Conservation (phyloP, 2,888 invertebrate species). For the Ophion slaviceki region DNA sequence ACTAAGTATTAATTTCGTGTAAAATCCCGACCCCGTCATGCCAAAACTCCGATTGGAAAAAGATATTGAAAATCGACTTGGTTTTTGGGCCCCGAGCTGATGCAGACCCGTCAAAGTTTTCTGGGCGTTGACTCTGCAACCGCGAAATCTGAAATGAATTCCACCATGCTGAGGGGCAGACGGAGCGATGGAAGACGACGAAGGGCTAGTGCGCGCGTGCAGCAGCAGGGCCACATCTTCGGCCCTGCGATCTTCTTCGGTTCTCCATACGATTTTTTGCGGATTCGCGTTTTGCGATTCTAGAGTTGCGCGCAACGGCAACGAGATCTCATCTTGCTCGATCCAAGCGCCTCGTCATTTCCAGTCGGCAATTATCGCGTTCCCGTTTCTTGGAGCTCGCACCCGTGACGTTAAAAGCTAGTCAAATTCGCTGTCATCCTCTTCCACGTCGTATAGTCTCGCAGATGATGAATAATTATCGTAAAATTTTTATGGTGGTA, state of each 20-base stretch:
- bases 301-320: background rate
- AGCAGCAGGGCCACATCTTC: conserved; percentile 14
- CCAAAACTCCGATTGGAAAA: conserved; percentile 8
- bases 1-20: no score
- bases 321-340: conserved; percentile 39
- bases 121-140: conserved; percentile 59
- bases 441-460: background rate
- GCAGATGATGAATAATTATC: conserved; percentile 16
- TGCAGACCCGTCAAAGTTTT: conserved; percentile 26
- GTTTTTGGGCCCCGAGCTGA: no score
- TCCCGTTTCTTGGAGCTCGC: conserved; percentile 67
- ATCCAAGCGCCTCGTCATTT: conserved; percentile 70
- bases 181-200: conserved; percentile 29
- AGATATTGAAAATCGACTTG: conserved; percentile 17
- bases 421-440: conserved; percentile 26
- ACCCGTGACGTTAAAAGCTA: conserved; percentile 9
- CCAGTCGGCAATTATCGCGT: conserved; percentile 73
- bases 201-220: conserved; percentile 48
- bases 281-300: no score
- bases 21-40: no score
- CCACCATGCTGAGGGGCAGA: conserved; percentile 47
- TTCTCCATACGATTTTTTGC: background rate
- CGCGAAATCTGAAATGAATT: conserved; percentile 46
- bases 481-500: conserved; percentile 15
- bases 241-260: background rate